phyloP scores from a whole-genome alignment of 2,113 vertebrate genomes.

The Numida meleagris region DNA sequence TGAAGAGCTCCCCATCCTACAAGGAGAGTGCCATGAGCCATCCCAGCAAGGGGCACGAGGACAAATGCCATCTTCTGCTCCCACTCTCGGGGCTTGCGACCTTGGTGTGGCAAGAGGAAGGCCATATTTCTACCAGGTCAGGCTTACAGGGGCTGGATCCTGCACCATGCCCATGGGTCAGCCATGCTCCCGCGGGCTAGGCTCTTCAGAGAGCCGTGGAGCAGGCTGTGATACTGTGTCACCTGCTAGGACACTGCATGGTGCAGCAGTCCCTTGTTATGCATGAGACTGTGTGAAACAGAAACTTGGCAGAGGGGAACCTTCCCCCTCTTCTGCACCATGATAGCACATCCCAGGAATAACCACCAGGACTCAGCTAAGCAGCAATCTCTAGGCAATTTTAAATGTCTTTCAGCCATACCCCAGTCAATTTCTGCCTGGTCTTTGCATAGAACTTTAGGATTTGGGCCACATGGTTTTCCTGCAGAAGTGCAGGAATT shows the following conservation, averaged over 20 bases:
- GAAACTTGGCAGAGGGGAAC: not conserved
- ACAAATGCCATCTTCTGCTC: not conserved
- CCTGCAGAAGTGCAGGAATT: not conserved
- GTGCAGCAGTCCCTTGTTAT: not conserved
- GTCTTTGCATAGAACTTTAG: not conserved
- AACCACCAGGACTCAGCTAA: not conserved
- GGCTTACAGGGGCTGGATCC: not conserved
- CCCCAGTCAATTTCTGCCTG: not conserved
- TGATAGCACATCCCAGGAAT: not conserved
- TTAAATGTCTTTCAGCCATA: not conserved
- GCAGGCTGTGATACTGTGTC: not conserved
- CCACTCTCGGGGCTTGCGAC: not conserved
- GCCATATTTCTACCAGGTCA: not conserved
- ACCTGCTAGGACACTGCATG: not conserved
- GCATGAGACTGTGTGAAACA: not conserved
- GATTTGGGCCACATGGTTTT: not conserved
- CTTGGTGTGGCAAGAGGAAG: not conserved
- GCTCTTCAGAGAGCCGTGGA: accelerated
- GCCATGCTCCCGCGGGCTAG: not conserved
- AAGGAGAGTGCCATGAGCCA: not conserved
- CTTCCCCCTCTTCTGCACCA: not conserved
- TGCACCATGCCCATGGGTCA: not conserved
- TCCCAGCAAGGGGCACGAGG: not conserved
- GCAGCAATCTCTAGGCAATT: not conserved
- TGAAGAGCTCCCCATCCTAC: not conserved